A percentile compares a stretch with the other conserved stretches of the same genome.
Conservation (phyloP, 2,888 invertebrate genomes). For the Euplexia lucipara region DNA sequence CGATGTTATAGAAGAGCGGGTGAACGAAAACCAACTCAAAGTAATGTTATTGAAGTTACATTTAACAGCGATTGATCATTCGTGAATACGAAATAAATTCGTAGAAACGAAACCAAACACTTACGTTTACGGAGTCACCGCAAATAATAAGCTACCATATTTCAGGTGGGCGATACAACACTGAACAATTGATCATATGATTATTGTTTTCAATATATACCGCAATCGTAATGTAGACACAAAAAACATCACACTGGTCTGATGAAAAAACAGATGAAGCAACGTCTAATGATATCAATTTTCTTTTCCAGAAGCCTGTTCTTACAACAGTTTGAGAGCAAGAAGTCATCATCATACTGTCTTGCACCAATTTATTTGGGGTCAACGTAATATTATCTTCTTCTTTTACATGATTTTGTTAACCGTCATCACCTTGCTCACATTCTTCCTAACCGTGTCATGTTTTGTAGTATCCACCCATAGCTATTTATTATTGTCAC, state of each 20-base stretch:
- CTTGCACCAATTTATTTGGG: background rate
- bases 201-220: constrained; percentile 7
- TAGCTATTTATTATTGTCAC: no score
- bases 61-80: background rate
- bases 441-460: background rate
- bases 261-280: background rate
- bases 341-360: background rate
- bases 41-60: background rate
- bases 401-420: background rate
- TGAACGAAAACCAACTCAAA: constrained; percentile 2
- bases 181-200: background rate
- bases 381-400: no score
- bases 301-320: background rate
- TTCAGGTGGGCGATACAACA: constrained; percentile 18
- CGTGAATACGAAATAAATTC: background rate
- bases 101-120: constrained; percentile 19
- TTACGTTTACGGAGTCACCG: constrained; percentile 6
- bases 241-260: background rate
- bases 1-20: background rate
- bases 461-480: no score
- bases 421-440: background rate
- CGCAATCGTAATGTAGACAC: background rate
- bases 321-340: background rate
- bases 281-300: background rate
- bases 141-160: constrained; percentile 14